Percentiles rank a stretch among this genome's conserved stretches.
Conservation (phyloP, 1,140 invertebrate genomes). For the Eufriesea mexicana region DNA sequence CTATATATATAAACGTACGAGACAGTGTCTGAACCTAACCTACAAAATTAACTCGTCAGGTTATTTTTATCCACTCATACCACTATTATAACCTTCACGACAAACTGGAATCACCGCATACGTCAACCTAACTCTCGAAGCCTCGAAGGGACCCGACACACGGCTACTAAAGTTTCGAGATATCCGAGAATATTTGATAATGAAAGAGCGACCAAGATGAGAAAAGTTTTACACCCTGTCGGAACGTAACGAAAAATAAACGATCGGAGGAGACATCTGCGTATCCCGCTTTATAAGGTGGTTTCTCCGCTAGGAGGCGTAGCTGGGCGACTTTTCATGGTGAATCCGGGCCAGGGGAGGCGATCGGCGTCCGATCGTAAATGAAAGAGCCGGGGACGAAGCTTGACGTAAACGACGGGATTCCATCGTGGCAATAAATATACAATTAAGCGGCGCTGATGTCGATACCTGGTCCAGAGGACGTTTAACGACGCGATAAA, state of each 20-base stretch:
- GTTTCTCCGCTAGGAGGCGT: background rate
- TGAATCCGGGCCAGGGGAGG: background rate
- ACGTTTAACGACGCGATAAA: conserved; percentile 80
- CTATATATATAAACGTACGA: too few species aligned
- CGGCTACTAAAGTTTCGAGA: too few species aligned
- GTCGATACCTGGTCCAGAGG: conserved; percentile 68
- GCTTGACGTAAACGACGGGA: conserved; percentile 57
- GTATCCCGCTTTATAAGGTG: background rate
- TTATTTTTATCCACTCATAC: too few species aligned
- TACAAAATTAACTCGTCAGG: too few species aligned
- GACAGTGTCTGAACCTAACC: too few species aligned
- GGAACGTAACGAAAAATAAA: background rate
- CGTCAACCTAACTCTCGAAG: too few species aligned
- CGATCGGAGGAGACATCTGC: background rate
- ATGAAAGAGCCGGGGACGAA: conserved; percentile 9
- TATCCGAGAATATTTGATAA: too few species aligned
- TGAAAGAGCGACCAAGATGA: too few species aligned
- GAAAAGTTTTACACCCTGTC: too few species aligned
- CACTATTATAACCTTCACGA: too few species aligned
- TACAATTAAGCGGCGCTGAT: conserved; percentile 75
- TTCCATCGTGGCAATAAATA: conserved; percentile 76
- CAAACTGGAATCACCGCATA: too few species aligned
- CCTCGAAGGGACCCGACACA: too few species aligned
- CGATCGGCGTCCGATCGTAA: conserved; percentile 46
- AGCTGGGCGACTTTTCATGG: background rate